Evolutionary conservation across 1,140 invertebrate species (phyloP), one percentile per base, ranked within the genome.

Genomic region (Drosophila elegans): DNA sequence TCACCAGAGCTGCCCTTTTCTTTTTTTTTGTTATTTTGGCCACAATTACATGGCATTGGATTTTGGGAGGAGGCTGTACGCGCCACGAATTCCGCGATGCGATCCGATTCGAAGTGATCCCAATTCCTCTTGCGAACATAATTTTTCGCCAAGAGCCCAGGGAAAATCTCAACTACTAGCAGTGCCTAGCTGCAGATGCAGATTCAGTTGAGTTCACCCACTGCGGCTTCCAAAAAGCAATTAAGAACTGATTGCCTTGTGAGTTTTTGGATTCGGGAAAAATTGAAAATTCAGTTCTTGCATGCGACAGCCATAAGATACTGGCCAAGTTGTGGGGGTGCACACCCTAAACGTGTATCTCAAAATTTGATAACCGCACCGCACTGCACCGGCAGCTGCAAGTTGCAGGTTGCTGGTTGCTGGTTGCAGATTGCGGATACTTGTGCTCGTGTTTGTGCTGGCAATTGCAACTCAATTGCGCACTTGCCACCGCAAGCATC

Each of bases 381-480:
- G 62, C 16, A 21, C 16, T 21, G 42, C 46, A 56, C 52, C 44
- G n/a, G 53, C 59, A 78, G 27, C 32, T 49, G 53, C 63, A 78
- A 78, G 12, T 52, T 39, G 62, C 63, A 68, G 54, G 67, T 55
- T 68, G 62, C 63, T 46, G 21, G 46, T 42, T 46, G 66, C 66
- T 53, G 27, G 29, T 48, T 71, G 51, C 67, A 56, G 52, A 27
- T 27, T 69, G 66, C 34, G 34, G 16, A 34, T 73, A 39, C 59
- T 52, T 68, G 84, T 57, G 76, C 89, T 72, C 80, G 83, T 88
- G 76, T 80, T 84, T 59, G 83, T 88, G 76, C 32, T 81, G 54
- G 73, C 74, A 84, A 91, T 91, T 91, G 88, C 83, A 88, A 81
- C 83, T 91, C 80, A 91, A 91, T 91, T 91, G 89, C 83, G 84